phyloP scores from a whole-genome alignment of 2,888 invertebrate species.

The Belgica antarctica region DNA sequence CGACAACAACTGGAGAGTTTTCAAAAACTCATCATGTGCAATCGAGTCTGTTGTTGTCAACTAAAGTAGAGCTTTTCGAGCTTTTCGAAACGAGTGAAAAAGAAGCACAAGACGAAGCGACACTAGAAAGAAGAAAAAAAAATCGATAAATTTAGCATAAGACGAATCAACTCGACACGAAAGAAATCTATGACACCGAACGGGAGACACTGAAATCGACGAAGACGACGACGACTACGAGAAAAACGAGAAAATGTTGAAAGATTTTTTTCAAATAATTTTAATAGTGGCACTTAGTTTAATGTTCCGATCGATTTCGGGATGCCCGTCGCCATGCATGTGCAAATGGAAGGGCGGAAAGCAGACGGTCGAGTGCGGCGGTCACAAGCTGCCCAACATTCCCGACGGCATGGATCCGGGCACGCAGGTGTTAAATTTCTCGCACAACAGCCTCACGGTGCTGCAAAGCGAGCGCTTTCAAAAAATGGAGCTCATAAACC shows the following conservation, averaged over 20 bases:
- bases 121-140: slow-evolving; percentile 5
- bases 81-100: not conserved
- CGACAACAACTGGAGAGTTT: slow-evolving; percentile 13
- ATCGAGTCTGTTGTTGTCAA: slow-evolving; percentile 23
- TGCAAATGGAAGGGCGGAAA: slow-evolving; percentile 95
- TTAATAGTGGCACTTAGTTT: slow-evolving; percentile 32
- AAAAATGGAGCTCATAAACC: slow-evolving; percentile 73
- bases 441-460: slow-evolving; percentile 77
- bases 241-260: slow-evolving; percentile 25
- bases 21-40: slow-evolving; percentile 33
- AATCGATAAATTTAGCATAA: slow-evolving; percentile 32
- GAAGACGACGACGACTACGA: no score
- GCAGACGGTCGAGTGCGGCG: slow-evolving; percentile 83
- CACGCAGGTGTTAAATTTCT: slow-evolving; percentile 83
- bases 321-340: slow-evolving; percentile 57
- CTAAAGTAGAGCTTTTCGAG: not conserved
- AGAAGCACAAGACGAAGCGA: slow-evolving; percentile 2
- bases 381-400: slow-evolving; percentile 71
- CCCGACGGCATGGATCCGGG: slow-evolving; percentile 78
- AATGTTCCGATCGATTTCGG: slow-evolving; percentile 26
- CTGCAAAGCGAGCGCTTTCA: slow-evolving; percentile 77
- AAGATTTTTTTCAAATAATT: slow-evolving; percentile 26
- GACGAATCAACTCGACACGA: not conserved
- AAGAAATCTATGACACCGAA: slow-evolving; percentile 27
- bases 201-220: not conserved